Evolutionary conservation across 2,888 invertebrate species (phyloP).

Genomic region (Dione vanillae): DNA sequence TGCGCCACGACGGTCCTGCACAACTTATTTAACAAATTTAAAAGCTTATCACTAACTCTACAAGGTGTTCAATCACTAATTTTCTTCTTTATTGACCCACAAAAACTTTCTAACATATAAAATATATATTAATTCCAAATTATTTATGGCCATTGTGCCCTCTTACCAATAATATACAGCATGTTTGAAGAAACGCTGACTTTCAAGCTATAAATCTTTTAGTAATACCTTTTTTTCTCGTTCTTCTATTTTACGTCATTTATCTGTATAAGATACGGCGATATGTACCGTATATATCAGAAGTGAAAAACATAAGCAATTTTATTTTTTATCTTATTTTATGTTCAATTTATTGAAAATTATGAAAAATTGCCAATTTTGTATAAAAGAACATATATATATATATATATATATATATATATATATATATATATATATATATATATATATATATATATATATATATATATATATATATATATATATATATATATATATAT

Average conservation of each 20-base stretch:
- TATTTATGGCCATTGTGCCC: slow-evolving; percentile 3
- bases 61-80: too few species aligned
- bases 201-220: slow-evolving; percentile 21
- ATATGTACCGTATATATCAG: not conserved
- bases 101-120: not conserved
- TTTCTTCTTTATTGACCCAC: too few species aligned
- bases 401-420: too few species aligned
- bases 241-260: slow-evolving; percentile 29
- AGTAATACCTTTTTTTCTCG: slow-evolving; percentile 18
- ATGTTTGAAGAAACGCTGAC: slow-evolving; percentile 13
- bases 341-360: not conserved
- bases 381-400: too few species aligned
- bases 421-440: too few species aligned
- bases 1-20: too few species aligned
- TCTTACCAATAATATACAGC: slow-evolving; percentile 8
- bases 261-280: slow-evolving; percentile 17
- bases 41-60: too few species aligned
- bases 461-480: too few species aligned
- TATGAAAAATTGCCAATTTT: too few species aligned
- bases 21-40: too few species aligned
- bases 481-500: too few species aligned
- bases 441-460: too few species aligned
- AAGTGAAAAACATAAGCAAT: slow-evolving; percentile 14
- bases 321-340: slow-evolving; percentile 4
- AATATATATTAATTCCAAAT: not conserved